These are phyloP conservation scores for Odontothrips loti DNA, from an alignment of 2,888 invertebrate genomes.

Conservation along the genomic window DNA sequence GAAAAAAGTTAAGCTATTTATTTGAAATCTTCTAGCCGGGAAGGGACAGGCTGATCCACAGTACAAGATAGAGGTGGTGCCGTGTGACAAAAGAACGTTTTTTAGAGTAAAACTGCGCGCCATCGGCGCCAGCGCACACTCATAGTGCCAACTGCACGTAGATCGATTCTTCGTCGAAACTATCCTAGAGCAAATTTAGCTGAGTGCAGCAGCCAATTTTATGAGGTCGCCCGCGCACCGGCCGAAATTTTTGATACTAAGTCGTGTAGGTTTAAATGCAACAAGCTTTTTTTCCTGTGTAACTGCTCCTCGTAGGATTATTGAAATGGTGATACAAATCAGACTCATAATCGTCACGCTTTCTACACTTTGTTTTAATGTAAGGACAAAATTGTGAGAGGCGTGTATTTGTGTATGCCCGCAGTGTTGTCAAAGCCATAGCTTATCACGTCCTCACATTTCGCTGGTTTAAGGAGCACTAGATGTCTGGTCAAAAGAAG, in stretches of 20 bases:
- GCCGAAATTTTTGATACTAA: not conserved
- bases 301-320: slow-evolving; percentile 5
- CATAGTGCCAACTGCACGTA: slow-evolving; percentile 21
- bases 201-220: not conserved
- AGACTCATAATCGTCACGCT: not conserved
- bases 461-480: not conserved
- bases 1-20: slow-evolving; percentile 21
- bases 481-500: not conserved
- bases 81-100: not conserved
- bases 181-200: not conserved
- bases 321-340: not conserved
- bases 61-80: slow-evolving; percentile 14
- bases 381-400: not conserved
- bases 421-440: slow-evolving; percentile 13
- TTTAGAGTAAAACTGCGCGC: not conserved
- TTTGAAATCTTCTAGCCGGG: slow-evolving; percentile 25
- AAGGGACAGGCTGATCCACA: slow-evolving; percentile 16
- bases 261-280: slow-evolving; percentile 9
- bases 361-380: not conserved
- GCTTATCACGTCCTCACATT: not conserved
- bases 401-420: slow-evolving; percentile 12
- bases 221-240: not conserved
- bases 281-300: not conserved
- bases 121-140: not conserved
- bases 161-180: not conserved